Conservation (phyloP, 2,797 vertebrate genomes). For the Picus viridis region DNA sequence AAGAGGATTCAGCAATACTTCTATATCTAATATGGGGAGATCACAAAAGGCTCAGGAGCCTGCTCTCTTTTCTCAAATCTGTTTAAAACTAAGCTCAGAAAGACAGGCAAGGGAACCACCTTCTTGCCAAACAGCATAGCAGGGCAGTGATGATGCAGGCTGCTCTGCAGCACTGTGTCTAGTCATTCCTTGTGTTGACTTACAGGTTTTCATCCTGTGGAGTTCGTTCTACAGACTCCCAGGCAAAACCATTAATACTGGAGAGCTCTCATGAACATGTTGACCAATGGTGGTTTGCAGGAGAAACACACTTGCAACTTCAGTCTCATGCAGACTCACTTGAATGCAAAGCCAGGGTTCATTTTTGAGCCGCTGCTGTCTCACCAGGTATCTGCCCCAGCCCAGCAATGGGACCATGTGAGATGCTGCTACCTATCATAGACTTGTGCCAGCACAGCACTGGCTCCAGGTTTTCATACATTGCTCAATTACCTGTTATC, state of each 20-base stretch:
- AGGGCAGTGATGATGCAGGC: background rate
- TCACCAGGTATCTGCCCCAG: background rate
- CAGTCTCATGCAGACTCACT: background rate
- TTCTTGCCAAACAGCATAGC: background rate
- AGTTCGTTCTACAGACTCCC: background rate
- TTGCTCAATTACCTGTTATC: background rate
- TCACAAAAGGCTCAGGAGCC: background rate
- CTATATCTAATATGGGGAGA: background rate
- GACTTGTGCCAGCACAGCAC: background rate
- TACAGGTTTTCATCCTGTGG: background rate
- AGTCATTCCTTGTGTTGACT: background rate
- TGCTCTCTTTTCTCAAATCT: background rate
- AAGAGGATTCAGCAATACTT: background rate
- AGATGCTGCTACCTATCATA: background rate
- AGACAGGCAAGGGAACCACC: background rate
- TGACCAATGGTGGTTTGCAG: background rate
- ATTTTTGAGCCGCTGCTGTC: background rate
- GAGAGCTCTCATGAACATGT: background rate
- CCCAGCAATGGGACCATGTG: accelerated
- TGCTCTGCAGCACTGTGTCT: background rate
- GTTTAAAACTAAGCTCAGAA: slow-evolving; percentile 15
- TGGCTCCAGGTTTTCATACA: accelerated
- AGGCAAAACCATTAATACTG: background rate
- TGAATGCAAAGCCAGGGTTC: background rate
- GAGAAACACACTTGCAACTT: accelerated